A percentile compares a stretch with the other conserved stretches of the same genome.
Conservation (phyloP, 2,113 vertebrate genomes). For the Polyodon spathula region DNA sequence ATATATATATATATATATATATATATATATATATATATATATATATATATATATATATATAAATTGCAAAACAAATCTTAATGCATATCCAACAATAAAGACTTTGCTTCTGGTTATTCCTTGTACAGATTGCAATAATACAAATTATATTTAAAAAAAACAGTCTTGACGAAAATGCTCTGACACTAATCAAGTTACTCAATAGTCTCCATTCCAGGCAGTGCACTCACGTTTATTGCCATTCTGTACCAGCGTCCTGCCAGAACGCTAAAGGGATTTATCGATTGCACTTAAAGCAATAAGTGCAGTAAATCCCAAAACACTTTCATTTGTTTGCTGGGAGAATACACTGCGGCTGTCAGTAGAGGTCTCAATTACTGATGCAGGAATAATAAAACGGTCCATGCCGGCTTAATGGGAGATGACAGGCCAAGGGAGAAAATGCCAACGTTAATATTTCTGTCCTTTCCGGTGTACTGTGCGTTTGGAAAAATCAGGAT, state of each 20-base stretch:
- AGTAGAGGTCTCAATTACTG: neutral
- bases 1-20: too few relatives aligned
- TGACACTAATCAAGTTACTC: conserved; percentile 54
- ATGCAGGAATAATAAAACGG: neutral
- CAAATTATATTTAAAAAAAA: too few relatives aligned
- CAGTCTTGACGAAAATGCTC: conserved; percentile 29
- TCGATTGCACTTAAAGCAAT: conserved; percentile 70
- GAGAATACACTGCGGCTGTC: neutral
- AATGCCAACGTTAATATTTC: neutral
- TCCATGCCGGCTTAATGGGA: neutral
- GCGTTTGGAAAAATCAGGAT: neutral
- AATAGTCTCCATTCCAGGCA: conserved; percentile 60
- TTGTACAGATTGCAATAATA: too few relatives aligned
- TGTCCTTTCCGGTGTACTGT: neutral
- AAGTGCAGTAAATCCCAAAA: conserved; percentile 52
- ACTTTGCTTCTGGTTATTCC: too few relatives aligned
- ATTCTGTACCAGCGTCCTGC: conserved; percentile 43
- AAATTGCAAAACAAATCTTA: too few relatives aligned
- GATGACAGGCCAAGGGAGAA: neutral
- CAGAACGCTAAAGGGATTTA: conserved; percentile 53
- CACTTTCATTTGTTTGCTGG: conserved; percentile 47
- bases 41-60: too few relatives aligned
- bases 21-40: too few relatives aligned
- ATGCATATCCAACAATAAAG: too few relatives aligned
- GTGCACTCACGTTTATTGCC: conserved; percentile 60